Evolutionary conservation across 2,888 invertebrate species (phyloP), one percentile per base, ranked within the genome.

Genomic region (Tetragonula carbonaria): DNA sequence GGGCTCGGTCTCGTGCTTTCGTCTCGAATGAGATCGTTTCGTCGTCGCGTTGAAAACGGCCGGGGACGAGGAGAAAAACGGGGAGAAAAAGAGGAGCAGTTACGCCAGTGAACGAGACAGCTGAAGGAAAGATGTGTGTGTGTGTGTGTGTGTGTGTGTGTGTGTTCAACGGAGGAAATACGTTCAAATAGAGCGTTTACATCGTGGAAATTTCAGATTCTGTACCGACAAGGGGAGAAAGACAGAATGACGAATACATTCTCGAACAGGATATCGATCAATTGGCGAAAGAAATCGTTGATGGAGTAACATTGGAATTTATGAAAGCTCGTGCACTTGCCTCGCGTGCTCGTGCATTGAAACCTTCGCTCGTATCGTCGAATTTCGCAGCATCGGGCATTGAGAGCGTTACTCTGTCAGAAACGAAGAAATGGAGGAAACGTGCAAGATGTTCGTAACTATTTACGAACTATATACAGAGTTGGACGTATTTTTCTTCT

Each of bases 181-280:
- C 77, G 79, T 67, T 82, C 82, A 74, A 66, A 68, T 71, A 75
- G 82, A 80, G 77, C 82, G 81, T 85, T 85, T 88, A 82, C 86
- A 80, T 83, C 80, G 85, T 72, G 88, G 82, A 86, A 86, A 86
- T 85, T 85, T 82, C 88, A 76, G 82, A 85, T 78, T 86, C 74
- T 70, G 65, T 86, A 74, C 79, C 74, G 63, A 68, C 66, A 28
- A 71, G 70, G 28, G 16, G 51, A 21, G 45, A 53, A 62, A 83
- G 67, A 73, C 63, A 71, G 79, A 33, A 57, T 68, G 67, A 18
- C 59, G 82, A 86, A 86, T 78, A 80, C 80, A 80, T 88, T 86
- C 78, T 53, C 74, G 75, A 85, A 77, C 65, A 77, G 80, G 70
- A 85, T 82, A 84, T 86, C 82, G 85, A 82, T 33, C 86, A 85